These are phyloP conservation scores for Polia nebulosa DNA, from an alignment of 2,888 invertebrate genomes.

Conservation along the genomic window DNA sequence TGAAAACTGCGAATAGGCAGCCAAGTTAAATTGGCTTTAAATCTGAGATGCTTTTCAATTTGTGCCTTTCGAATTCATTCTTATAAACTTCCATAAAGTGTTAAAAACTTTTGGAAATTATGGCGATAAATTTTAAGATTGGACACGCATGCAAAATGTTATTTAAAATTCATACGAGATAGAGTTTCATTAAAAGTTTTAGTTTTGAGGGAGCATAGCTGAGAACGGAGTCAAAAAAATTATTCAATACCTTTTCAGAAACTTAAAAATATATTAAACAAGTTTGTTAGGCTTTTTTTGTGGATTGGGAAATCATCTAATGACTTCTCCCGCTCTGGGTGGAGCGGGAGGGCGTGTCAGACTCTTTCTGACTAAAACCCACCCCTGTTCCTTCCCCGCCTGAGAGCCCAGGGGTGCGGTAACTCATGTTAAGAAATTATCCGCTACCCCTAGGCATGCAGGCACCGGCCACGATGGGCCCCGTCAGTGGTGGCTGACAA, in stretches of 20 bases:
- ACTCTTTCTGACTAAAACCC: no score
- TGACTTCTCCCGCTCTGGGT: no score
- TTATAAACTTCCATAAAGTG: conserved; percentile 51
- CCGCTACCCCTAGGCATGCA: no score
- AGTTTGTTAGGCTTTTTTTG: no score
- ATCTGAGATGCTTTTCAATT: conserved; percentile 71
- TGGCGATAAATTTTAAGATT: conserved; percentile 36
- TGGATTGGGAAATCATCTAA: no score
- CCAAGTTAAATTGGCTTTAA: conserved; percentile 77
- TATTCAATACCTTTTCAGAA: neutral
- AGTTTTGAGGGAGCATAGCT: neutral
- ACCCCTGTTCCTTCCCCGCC: no score
- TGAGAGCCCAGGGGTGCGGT: no score
- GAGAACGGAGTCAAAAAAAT: neutral
- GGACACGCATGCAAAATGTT: conserved; percentile 24
- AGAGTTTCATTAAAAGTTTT: conserved; percentile 11
- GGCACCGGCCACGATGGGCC: no score
- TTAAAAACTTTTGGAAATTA: conserved; percentile 46
- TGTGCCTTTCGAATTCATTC: conserved; percentile 58
- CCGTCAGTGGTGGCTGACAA: no score
- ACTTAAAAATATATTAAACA: no score
- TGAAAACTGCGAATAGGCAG: conserved; percentile 67
- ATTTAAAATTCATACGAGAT: conserved; percentile 8
- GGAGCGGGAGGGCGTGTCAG: no score
- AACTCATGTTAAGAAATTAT: no score